Percentiles rank a stretch among this genome's conserved stretches.
These are phyloP conservation scores for Hormaphis cornu DNA, from an alignment of 1,140 invertebrate genomes.

Conservation along the genomic window DNA sequence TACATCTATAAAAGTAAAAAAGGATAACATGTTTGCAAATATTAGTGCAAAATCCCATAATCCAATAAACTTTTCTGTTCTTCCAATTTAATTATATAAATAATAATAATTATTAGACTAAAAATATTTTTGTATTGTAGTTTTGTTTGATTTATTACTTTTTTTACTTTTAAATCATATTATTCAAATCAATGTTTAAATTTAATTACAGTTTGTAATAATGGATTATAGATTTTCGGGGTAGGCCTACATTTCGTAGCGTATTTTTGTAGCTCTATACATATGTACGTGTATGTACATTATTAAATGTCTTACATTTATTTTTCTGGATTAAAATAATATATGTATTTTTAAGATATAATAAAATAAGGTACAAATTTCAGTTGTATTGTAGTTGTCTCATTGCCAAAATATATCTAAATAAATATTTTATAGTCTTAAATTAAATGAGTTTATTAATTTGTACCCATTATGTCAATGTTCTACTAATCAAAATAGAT, in stretches of 20 bases:
- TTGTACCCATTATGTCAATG: too few relatives aligned
- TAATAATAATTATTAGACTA: background rate
- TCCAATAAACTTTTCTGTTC: background rate
- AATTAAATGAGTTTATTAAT: too few relatives aligned
- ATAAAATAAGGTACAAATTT: constrained; percentile 1
- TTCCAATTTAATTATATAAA: constrained; percentile 21
- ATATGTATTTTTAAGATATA: background rate
- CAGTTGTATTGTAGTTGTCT: background rate
- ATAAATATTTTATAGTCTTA: constrained; percentile 2
- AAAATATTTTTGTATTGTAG: constrained; percentile 16
- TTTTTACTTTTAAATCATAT: constrained; percentile 11
- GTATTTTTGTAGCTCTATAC: background rate
- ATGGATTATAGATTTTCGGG: background rate
- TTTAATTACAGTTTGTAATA: background rate
- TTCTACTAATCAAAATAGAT: too few relatives aligned
- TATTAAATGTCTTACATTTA: too few relatives aligned
- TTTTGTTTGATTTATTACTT: constrained; percentile 2
- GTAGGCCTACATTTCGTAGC: background rate
- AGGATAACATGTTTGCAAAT: background rate
- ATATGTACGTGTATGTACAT: background rate
- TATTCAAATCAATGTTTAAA: background rate
- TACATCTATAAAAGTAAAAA: background rate
- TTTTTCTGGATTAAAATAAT: constrained; percentile 1
- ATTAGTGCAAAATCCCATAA: background rate
- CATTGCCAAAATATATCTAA: background rate